phyloP scores from a whole-genome alignment of 37 sponge, comb jelly and placozoan species.

The Beroe ovata region DNA sequence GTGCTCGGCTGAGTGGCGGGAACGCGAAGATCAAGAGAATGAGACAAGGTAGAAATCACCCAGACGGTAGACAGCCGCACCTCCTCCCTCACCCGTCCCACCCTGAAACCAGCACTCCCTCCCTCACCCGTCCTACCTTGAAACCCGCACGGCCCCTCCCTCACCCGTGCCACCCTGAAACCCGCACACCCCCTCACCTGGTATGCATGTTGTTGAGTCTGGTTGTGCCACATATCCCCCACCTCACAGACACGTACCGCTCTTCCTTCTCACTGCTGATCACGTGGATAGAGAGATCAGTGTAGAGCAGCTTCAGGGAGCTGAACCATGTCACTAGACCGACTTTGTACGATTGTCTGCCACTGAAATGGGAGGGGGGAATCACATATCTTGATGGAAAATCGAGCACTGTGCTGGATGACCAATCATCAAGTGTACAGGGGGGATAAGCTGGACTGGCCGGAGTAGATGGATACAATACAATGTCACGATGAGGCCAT shows the following conservation, averaged over 20 bases:
- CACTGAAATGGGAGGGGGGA: constrained; percentile 30
- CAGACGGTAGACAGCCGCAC: too few relatives aligned
- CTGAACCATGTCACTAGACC: constrained; percentile 21
- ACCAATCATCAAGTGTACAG: too few relatives aligned
- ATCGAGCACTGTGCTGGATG: too few relatives aligned
- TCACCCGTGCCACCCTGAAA: neutral
- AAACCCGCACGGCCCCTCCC: neutral
- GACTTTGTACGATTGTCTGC: constrained; percentile 45
- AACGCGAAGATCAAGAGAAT: too few relatives aligned
- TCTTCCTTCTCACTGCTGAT: constrained; percentile 16
- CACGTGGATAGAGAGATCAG: constrained; percentile 11
- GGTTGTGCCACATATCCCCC: constrained; percentile 17
- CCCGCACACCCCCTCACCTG: neutral
- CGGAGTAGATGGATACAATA: too few relatives aligned
- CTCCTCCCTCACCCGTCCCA: neutral
- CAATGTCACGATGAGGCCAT: too few relatives aligned
- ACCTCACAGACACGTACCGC: neutral
- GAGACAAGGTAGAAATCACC: too few relatives aligned
- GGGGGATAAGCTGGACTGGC: too few relatives aligned
- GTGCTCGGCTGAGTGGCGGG: too few relatives aligned
- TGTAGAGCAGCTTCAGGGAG: neutral
- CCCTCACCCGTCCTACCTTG: neutral
- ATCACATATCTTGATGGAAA: too few relatives aligned
- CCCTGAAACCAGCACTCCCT: neutral
- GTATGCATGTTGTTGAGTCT: neutral